Base-by-base conservation (phyloP, 2,888 invertebrate genomes). In the Agrilus cyanescens region DNA sequence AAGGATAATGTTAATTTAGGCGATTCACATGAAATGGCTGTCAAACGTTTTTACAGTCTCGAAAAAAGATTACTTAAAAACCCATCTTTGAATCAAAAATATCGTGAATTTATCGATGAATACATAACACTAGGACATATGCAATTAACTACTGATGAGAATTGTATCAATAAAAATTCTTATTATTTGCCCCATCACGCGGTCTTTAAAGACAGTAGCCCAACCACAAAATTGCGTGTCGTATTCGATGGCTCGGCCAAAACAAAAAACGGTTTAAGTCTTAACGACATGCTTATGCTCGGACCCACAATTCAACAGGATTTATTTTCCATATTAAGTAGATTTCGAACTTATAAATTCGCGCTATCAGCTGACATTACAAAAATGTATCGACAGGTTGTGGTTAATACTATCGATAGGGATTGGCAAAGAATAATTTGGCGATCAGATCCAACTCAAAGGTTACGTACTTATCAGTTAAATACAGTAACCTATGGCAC, bases 81-180 rank as follows among this genome's bases (percentile, higher is more conserved):
- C 33, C 25, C 32, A 13, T n/a, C 37, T 8, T 31, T 47, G 8
- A 25, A 40, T 8, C 7, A 15, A n/a, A n/a, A 46, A 12, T 50
- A 50, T 32, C 15, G 12, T 18, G 33, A 40, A 14, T 50, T 50
- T 16, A 50, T 50, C 37, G 30, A 39, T 4, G 52, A 53, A 42
- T 53, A 51, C 41, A 18, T 40, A 16, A 12, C 18, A 10, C 32
- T 53, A 32, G 45, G 42, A 4, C 53, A 55, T 38, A 54, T 53
- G 53, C n/a, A 38, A 18, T n/a, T 32, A 37, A 34, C 42, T 8
- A 7, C 10, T 10, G 10, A 20, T 35, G 13, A 12, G 4, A 4
- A 18, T 5, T 3, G 3, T 18, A 14, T 3, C 5, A 15, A 7
- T 7, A 15, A 4, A 14, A 14, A 29, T 10, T 7, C 6, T 4